phyloP scores from a whole-genome alignment of 35 echinoderm and acorn worm species.

The Nesometra sesokonis region DNA sequence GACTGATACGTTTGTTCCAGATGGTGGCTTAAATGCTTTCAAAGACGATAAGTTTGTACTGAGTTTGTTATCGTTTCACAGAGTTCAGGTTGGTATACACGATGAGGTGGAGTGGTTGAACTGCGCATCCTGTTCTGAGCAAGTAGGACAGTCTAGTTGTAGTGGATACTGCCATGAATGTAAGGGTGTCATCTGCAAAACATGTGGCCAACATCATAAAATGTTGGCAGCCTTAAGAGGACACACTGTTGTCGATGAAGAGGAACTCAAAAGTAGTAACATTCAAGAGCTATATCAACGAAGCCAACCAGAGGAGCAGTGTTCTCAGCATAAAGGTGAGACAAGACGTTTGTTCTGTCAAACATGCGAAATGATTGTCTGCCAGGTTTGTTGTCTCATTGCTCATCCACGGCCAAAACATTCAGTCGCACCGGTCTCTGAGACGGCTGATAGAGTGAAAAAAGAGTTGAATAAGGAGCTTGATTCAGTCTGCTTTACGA shows the following conservation, averaged over 20 bases:
- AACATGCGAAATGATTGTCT: neutral
- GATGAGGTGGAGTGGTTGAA: neutral
- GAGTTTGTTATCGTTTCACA: neutral
- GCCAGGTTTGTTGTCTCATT: neutral
- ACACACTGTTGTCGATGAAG: neutral
- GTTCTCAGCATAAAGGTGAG: neutral
- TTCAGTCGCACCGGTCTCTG: neutral
- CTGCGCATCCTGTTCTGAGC: neutral
- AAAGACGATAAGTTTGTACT: neutral
- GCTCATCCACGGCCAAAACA: neutral
- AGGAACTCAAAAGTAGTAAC: neutral
- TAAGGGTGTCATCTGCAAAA: neutral
- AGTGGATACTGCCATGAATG: neutral
- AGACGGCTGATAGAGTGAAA: neutral
- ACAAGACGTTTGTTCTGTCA: neutral
- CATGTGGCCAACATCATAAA: neutral
- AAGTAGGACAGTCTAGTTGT: neutral
- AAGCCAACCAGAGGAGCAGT: neutral
- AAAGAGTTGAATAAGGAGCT: neutral
- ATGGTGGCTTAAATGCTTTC: neutral
- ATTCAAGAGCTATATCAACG: neutral
- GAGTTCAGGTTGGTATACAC: neutral
- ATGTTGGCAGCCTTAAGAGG: neutral
- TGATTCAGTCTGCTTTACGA: neutral
- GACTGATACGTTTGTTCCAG: neutral